These are phyloP conservation scores for Carassius gibelio DNA, from an alignment of 2,113 vertebrate species.

Conservation along the genomic window DNA sequence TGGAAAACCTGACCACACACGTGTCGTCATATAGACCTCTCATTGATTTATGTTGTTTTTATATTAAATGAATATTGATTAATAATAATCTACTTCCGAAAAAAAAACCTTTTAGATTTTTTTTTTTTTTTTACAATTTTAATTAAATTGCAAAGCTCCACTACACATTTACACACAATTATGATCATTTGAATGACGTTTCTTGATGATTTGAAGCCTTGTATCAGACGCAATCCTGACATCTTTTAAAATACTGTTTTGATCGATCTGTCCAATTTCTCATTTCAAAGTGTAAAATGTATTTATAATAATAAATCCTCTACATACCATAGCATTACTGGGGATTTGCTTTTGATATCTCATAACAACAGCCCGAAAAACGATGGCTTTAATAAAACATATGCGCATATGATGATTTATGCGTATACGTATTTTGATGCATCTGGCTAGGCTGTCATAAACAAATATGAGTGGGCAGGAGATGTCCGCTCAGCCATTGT, in stretches of 20 bases:
- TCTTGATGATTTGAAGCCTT: not conserved
- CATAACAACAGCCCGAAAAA: not conserved
- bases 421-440: not conserved
- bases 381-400: not conserved
- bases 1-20: not conserved
- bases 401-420: not conserved
- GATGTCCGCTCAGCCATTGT: slow-evolving; percentile 18
- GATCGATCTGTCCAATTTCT: not conserved
- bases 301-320: not conserved
- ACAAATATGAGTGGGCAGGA: slow-evolving; percentile 20
- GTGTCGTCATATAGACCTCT: not conserved
- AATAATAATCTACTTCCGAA: not conserved
- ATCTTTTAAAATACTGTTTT: not conserved
- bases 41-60: not conserved
- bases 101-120: not conserved
- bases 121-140: not conserved
- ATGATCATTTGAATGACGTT: not conserved
- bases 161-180: not conserved
- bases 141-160: not conserved
- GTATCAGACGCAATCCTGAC: not conserved
- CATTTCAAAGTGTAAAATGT: not conserved
- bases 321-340: not conserved
- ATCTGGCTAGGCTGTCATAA: not conserved
- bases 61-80: not conserved
- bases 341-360: slow-evolving; percentile 12